phyloP scores from a whole-genome alignment of 1,140 invertebrate genomes.

The Brachionus sp. region DNA sequence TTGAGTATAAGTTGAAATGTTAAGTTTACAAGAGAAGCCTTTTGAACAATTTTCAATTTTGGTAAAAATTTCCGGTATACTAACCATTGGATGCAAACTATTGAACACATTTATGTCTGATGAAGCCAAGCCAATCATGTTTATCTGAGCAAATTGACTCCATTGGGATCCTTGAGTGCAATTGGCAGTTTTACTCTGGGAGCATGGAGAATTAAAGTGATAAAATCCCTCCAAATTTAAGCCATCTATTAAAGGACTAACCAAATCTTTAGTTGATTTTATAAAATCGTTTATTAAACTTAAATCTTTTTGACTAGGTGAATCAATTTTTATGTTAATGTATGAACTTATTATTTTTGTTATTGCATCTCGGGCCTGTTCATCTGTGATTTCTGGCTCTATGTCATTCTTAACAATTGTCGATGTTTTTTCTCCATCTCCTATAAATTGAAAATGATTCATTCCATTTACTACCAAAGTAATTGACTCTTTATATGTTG shows the following conservation, averaged over 20 bases:
- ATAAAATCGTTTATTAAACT: not conserved
- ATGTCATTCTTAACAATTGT: constrained; percentile 39
- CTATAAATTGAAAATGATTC: constrained; percentile 42
- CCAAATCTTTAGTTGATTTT: not conserved
- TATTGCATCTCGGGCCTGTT: not conserved
- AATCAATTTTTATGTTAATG: not conserved
- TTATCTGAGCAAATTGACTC: constrained; percentile 12
- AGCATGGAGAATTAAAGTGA: constrained; percentile 40
- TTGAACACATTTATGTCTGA: not conserved
- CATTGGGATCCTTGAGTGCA: constrained; percentile 8
- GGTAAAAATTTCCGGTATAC: constrained; percentile 39
- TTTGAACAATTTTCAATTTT: constrained; percentile 6
- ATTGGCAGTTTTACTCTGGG: not conserved
- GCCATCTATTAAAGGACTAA: not conserved
- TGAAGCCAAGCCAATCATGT: not conserved
- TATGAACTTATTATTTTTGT: not conserved
- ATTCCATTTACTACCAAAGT: constrained; percentile 28
- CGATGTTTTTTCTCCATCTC: not conserved
- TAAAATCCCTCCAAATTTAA: constrained; percentile 41
- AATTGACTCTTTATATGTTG: not conserved
- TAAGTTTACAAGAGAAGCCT: not conserved
- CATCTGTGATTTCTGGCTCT: not conserved
- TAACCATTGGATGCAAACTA: not conserved
- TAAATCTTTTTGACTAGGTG: not conserved
- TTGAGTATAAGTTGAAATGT: constrained; percentile 26